phyloP scores from a whole-genome alignment of 1,140 invertebrate species.

The Achroia grisella region DNA sequence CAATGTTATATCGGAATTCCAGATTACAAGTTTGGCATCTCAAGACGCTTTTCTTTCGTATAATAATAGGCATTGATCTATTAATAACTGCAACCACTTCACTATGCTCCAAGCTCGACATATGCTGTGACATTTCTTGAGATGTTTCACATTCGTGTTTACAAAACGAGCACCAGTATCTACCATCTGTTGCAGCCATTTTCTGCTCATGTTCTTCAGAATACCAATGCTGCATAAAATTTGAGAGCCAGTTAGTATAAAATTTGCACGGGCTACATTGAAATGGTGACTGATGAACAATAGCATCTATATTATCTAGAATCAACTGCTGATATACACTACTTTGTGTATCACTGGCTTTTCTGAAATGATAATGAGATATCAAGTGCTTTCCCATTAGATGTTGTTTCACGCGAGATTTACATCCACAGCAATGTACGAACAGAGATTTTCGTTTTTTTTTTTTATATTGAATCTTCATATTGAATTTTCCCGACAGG shows the following conservation, averaged over 20 bases:
- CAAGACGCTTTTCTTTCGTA: constrained; percentile 79
- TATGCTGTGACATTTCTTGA: constrained; percentile 80
- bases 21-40: constrained; percentile 77
- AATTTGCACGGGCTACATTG: constrained; percentile 89
- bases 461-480: constrained; percentile 54
- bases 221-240: constrained; percentile 84
- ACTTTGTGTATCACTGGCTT: constrained; percentile 73
- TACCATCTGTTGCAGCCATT: constrained; percentile 73
- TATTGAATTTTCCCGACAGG: constrained; percentile 17
- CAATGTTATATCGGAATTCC: constrained; percentile 81
- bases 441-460: constrained; percentile 75
- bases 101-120: constrained; percentile 78
- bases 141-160: constrained; percentile 80
- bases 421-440: constrained; percentile 80
- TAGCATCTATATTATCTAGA: constrained; percentile 83
- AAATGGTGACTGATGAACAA: constrained; percentile 86
- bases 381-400: constrained; percentile 89
- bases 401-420: constrained; percentile 77
- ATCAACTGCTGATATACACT: constrained; percentile 76
- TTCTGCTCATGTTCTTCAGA: constrained; percentile 76
- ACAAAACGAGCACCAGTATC: constrained; percentile 84
- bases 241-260: constrained; percentile 84
- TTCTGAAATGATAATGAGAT: constrained; percentile 86
- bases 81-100: constrained; percentile 84
- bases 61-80: constrained; percentile 85